Conservation (phyloP, 2,113 vertebrate genomes). For the Ginglymostoma cirratum region DNA sequence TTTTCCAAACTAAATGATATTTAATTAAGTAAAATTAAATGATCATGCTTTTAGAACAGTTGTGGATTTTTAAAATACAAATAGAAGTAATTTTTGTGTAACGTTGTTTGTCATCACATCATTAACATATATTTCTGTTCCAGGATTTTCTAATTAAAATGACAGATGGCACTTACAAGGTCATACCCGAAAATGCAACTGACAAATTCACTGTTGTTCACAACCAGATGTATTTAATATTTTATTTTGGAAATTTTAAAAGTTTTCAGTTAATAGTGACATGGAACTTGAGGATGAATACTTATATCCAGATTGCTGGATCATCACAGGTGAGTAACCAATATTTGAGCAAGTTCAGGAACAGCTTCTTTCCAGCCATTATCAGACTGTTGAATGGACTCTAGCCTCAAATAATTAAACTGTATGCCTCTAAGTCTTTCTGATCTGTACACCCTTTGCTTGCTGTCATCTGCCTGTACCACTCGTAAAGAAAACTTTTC, state of each 20-base stretch:
- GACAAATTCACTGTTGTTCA: conserved; percentile 9
- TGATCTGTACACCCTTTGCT: too few relatives aligned
- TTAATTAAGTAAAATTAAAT: neutral
- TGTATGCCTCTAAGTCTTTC: too few relatives aligned
- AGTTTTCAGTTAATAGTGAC: conserved; percentile 25
- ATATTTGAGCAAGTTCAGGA: too few relatives aligned
- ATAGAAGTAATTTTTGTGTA: neutral
- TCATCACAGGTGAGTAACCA: neutral
- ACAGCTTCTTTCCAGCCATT: too few relatives aligned
- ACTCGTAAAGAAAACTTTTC: too few relatives aligned
- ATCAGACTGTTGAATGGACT: too few relatives aligned
- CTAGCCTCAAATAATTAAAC: too few relatives aligned
- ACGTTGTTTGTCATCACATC: neutral
- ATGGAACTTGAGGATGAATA: conserved; percentile 25
- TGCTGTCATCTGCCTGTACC: too few relatives aligned
- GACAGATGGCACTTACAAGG: conserved; percentile 19
- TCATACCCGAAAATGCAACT: neutral
- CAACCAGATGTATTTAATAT: conserved; percentile 24
- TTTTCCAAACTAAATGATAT: neutral
- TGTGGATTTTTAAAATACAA: neutral
- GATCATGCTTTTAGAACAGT: neutral
- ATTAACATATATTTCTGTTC: neutral
- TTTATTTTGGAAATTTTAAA: neutral
- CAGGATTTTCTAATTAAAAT: conserved; percentile 28
- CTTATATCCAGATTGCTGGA: conserved; percentile 1